phyloP scores from a whole-genome alignment of 1,140 invertebrate species.

The Drosophila cardini region DNA sequence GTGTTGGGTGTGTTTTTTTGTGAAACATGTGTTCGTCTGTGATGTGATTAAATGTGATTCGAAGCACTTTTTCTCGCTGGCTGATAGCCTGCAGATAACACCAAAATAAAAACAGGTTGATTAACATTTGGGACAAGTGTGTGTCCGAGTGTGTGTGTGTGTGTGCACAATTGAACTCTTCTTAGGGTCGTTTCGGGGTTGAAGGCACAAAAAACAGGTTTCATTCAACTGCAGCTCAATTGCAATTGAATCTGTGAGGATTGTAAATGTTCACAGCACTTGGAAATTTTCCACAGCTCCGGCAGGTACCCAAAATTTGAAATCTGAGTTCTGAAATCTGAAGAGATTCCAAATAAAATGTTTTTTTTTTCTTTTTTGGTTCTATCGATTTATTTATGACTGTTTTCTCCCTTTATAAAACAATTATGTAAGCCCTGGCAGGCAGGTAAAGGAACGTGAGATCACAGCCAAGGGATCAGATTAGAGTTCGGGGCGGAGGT shows the following conservation, averaged over 20 bases:
- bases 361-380: slow-evolving; percentile 6
- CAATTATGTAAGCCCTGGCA: background rate
- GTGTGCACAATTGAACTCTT: slow-evolving; percentile 10
- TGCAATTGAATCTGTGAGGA: slow-evolving; percentile 1
- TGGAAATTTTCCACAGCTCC: slow-evolving; percentile 61
- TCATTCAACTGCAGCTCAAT: slow-evolving; percentile 17
- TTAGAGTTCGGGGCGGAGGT: slow-evolving; percentile 23
- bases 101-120: background rate
- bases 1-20: background rate
- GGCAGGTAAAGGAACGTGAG: slow-evolving; percentile 57
- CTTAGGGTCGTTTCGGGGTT: background rate
- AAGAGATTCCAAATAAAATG: slow-evolving; percentile 17
- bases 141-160: too few relatives aligned
- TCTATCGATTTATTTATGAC: slow-evolving; percentile 38
- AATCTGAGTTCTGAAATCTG: slow-evolving; percentile 17
- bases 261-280: background rate
- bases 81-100: slow-evolving; percentile 26
- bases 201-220: slow-evolving; percentile 13
- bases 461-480: slow-evolving; percentile 5
- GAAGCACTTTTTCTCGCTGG: slow-evolving; percentile 16
- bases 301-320: slow-evolving; percentile 52
- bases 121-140: background rate
- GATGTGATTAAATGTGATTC: slow-evolving; percentile 23
- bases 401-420: slow-evolving; percentile 3
- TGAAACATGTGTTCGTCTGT: background rate